Conservation (phyloP, 1,140 invertebrate species). For the Hyles euphorbiae region DNA sequence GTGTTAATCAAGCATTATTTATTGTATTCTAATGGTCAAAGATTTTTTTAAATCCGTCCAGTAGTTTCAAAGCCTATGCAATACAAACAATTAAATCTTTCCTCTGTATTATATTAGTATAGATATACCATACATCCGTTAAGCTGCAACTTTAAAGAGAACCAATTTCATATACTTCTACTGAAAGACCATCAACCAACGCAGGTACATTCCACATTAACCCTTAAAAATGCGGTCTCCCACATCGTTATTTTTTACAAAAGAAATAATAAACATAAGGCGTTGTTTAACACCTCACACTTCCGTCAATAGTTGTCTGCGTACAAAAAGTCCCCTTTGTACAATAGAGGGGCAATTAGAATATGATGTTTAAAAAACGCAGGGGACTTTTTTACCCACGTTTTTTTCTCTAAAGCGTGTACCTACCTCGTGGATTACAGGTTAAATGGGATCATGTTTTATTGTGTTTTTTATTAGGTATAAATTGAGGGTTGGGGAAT, state of each 20-base stretch:
- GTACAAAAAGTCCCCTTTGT: slow-evolving; percentile 32
- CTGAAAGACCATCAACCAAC: too few relatives aligned
- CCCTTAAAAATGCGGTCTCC: slow-evolving; percentile 14
- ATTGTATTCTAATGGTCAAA: too few relatives aligned
- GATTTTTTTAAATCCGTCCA: too few relatives aligned
- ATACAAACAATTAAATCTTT: too few relatives aligned
- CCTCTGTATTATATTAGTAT: too few relatives aligned
- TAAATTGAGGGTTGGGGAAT: background rate
- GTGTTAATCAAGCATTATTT: too few relatives aligned
- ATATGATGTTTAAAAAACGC: slow-evolving; percentile 31
- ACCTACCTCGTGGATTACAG: background rate
- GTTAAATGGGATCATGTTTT: background rate
- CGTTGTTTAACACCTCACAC: slow-evolving; percentile 27
- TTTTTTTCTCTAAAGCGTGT: slow-evolving; percentile 22
- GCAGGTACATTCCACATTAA: too few relatives aligned
- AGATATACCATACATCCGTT: too few relatives aligned
- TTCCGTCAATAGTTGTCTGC: slow-evolving; percentile 24
- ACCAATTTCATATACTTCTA: too few relatives aligned
- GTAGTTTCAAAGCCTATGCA: too few relatives aligned
- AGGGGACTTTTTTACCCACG: slow-evolving; percentile 37
- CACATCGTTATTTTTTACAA: slow-evolving; percentile 22
- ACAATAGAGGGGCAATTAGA: slow-evolving; percentile 28
- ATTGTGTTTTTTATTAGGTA: too few relatives aligned
- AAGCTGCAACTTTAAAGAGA: too few relatives aligned
- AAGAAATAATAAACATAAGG: slow-evolving; percentile 11